Evolutionary conservation across 2,888 invertebrate species (phyloP).

Genomic region (Drosophila longiperda): DNA sequence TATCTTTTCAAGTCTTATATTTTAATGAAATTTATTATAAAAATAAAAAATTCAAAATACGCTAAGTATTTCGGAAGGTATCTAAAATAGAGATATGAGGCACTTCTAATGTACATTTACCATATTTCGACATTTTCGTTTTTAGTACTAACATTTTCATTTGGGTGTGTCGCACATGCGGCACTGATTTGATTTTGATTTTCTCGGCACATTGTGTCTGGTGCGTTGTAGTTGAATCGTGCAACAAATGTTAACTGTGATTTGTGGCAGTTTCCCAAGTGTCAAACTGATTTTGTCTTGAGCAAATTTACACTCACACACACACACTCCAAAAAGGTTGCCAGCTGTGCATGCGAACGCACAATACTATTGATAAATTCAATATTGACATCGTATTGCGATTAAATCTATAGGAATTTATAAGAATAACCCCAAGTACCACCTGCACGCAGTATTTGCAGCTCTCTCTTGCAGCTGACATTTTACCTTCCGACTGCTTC

Average conservation of each 20-base stretch:
- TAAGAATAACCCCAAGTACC: slow-evolving; percentile 29
- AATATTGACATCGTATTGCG: slow-evolving; percentile 4
- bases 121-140: neutral
- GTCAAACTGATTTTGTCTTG: slow-evolving; percentile 58
- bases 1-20: neutral
- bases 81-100: neutral
- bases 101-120: neutral
- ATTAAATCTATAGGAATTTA: slow-evolving; percentile 13
- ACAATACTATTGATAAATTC: slow-evolving; percentile 18
- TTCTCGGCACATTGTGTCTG: slow-evolving; percentile 59
- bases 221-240: slow-evolving; percentile 41
- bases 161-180: slow-evolving; percentile 45
- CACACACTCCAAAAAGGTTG: slow-evolving; percentile 1
- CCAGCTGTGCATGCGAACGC: slow-evolving; percentile 39
- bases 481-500: slow-evolving; percentile 15
- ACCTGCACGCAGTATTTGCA: slow-evolving; percentile 18
- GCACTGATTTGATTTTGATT: slow-evolving; percentile 62
- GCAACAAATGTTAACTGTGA: slow-evolving; percentile 66
- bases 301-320: slow-evolving; percentile 50
- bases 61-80: neutral
- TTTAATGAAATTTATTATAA: neutral
- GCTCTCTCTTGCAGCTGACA: neutral
- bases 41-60: neutral
- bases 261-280: slow-evolving; percentile 67
- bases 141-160: slow-evolving; percentile 33